Percentiles rank a stretch among this genome's conserved stretches.
These are phyloP conservation scores for Proteles cristata DNA, from an alignment of 2,113 vertebrate species.

Conservation along the genomic window DNA sequence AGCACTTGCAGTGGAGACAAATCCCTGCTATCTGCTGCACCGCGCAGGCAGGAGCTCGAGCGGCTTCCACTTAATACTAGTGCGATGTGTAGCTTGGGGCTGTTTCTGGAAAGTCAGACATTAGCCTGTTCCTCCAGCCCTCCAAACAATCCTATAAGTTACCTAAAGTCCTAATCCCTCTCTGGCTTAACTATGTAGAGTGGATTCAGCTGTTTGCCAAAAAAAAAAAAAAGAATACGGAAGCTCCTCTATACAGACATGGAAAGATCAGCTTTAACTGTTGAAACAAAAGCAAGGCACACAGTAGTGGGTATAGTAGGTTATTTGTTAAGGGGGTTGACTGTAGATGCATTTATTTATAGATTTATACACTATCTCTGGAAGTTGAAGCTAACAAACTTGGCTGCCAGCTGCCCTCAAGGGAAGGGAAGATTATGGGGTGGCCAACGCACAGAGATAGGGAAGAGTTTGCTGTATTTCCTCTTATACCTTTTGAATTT, in stretches of 20 bases:
- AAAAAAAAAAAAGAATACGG: background rate
- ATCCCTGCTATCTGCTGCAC: background rate
- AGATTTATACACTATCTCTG: background rate
- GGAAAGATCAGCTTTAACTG: constrained; percentile 26
- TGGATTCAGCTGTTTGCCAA: constrained; percentile 7
- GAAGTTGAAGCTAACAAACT: constrained; percentile 44
- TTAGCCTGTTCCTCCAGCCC: background rate
- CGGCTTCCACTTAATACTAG: background rate
- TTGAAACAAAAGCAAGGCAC: background rate
- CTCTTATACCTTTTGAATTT: constrained; percentile 27
- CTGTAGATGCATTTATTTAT: background rate
- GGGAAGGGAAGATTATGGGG: background rate
- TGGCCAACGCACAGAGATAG: background rate
- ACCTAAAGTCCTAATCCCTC: background rate
- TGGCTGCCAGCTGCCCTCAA: background rate
- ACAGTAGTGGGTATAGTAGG: background rate
- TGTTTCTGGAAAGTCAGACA: background rate
- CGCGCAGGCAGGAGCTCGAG: background rate
- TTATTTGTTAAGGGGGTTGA: background rate
- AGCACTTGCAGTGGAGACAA: background rate
- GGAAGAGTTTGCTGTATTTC: background rate
- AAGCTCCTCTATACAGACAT: background rate
- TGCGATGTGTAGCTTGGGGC: background rate
- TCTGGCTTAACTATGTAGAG: background rate
- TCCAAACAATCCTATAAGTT: background rate